Base-by-base conservation (phyloP, 2,888 invertebrate species). In the Beris chalybata region DNA sequence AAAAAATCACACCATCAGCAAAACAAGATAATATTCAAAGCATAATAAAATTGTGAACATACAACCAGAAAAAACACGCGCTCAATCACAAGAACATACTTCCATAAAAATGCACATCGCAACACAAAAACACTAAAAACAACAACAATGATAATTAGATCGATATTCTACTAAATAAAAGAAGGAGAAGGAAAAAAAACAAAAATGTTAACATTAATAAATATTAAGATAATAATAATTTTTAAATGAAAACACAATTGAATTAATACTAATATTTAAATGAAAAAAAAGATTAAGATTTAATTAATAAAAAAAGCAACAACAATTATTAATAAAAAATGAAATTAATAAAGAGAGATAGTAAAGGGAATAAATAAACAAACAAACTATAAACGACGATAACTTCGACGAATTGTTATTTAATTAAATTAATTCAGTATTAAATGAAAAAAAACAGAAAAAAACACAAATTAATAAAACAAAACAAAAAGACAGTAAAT, bases 181-280 rank as follows among this genome's bases (percentile, higher is more conserved):
- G 22, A 22, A 3, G 22, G 22, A n/a, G 22, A 22, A 22, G 22
- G 3, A 22, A 22, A 22, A 57, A 50, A 65, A 65, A 67, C 65
- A 70, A 22, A 22, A 22, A 70, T 70, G 70, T 70, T 70, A 70
- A 70, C 70, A 70, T 69, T 70, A 70, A 68, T 67, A 68, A 69
- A 69, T 67, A 69, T 57, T 69, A 70, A 69, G 70, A 66, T 69
- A 71, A 69, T 71, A 71, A 68, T 67, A 69, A 71, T 72, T 73
- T 72, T 73, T 73, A 72, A 73, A 71, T 67, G 45, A 56, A 57
- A 65, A 55, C 53, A 67, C 66, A 67, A 59, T 65, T 64, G 56
- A 70, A 68, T 67, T 70, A 69, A 69, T 65, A 58, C 44, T 57
- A 65, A 70, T 67, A 71, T 66, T 67, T 67, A 64, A 66, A 67